Evolutionary conservation across 2,888 invertebrate species (phyloP), one percentile per base, ranked within the genome.

Genomic region (Tridacna crocea): DNA sequence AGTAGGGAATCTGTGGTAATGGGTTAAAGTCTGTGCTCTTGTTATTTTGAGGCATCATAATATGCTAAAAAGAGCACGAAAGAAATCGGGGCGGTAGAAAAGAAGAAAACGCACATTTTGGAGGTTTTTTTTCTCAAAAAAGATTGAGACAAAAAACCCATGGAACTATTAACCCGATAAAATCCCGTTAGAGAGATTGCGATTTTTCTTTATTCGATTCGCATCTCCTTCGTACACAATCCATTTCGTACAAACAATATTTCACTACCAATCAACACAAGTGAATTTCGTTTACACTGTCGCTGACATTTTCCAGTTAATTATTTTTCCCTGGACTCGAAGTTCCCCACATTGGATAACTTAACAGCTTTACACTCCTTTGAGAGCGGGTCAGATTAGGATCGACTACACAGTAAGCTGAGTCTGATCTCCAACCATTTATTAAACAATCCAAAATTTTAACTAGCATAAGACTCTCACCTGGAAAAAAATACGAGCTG

Each of bases 221-320:
- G 1, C 61, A 24, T 61, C 61, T 61, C 61, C 22, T 61, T 13
- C 22, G 61, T 22, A 61, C 61, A 61, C 61, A 61, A 19, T 24
- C 10, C 61, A 61, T 61, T 61, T 22, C 61, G 61, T 61, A 61
- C 61, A 61, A 61, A 61, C 61, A 61, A 61, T 61, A 61, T 61
- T 61, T 61, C 61, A 61, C 61, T 61, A n/a, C 26, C 61, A 61
- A 61, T 61, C 61, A 61, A 61, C 61, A 61, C 61, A 61, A 61
- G n/a, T 13, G 61, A 61, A 61, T 61, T 36, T 61, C 61, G 61
- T 61, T 22, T 13, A 24, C 61, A 4, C 61, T 61, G 15, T 24
- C 22, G 22, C 61, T 22, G 26, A 61, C 58, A 61, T 24, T 17
- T 61, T n/a, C 61, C 4, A 24, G 22, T 61, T 61, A 58, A 19